These are phyloP conservation scores for Macquaria ambigua DNA, from an alignment of 2,113 vertebrate genomes.

Conservation along the genomic window DNA sequence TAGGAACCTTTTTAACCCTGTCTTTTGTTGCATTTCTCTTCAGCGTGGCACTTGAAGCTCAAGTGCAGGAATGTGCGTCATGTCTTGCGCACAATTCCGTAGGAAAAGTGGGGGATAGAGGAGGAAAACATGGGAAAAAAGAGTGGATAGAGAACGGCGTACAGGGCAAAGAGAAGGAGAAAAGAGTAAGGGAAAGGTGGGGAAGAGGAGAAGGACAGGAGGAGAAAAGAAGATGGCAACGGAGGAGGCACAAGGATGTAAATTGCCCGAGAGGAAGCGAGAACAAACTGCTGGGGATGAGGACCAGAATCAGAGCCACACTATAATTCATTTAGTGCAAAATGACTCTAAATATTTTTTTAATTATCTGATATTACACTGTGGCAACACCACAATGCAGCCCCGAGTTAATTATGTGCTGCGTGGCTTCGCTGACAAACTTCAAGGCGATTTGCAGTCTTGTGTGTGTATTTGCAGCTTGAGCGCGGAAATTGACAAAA, in stretches of 20 bases:
- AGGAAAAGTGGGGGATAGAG: neutral
- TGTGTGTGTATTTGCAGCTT: neutral
- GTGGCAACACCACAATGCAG: conserved; percentile 10
- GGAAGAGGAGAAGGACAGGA: neutral
- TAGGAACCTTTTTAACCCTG: neutral
- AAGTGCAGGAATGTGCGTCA: conserved; percentile 67
- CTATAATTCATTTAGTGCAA: neutral
- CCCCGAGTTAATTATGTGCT: neutral
- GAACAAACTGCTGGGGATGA: neutral
- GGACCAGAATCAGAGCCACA: neutral
- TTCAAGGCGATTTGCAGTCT: conserved; percentile 5
- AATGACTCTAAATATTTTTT: conserved; percentile 13
- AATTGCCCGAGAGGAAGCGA: neutral
- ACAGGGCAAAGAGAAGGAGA: neutral
- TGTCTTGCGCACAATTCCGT: neutral
- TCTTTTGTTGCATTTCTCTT: conserved; percentile 38
- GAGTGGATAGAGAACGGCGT: neutral
- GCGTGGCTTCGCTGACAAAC: neutral
- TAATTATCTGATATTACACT: conserved; percentile 8
- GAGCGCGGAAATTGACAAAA: conserved; percentile 5
- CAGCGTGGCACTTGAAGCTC: conserved; percentile 18
- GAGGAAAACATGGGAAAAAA: neutral
- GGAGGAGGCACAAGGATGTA: neutral
- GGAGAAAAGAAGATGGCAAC: neutral
- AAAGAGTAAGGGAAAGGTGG: neutral